These are phyloP conservation scores for Diadema setosum DNA, from an alignment of 35 echinoderm and acorn worm species.

Conservation along the genomic window DNA sequence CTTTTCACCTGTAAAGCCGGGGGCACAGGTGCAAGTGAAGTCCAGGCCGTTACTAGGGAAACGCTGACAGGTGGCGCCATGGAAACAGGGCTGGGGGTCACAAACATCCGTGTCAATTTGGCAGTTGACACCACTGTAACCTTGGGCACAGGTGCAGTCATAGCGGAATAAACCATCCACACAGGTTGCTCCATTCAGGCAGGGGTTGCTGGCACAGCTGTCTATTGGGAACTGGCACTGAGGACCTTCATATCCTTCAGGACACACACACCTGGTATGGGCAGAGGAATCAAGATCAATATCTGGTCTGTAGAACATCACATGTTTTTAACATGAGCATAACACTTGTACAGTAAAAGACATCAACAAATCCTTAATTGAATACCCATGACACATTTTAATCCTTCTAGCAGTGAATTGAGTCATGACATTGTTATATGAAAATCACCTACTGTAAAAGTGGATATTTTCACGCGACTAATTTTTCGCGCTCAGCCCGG, in stretches of 20 bases:
- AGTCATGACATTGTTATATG: too few relatives aligned
- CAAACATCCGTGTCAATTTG: slow-evolving; percentile 89
- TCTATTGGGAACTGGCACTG: slow-evolving; percentile 62
- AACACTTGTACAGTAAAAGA: too few relatives aligned
- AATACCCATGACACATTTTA: too few relatives aligned
- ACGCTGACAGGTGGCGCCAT: slow-evolving; percentile 72
- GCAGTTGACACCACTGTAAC: slow-evolving; percentile 76
- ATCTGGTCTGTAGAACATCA: too few relatives aligned
- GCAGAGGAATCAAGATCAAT: too few relatives aligned
- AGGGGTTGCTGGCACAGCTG: slow-evolving; percentile 75
- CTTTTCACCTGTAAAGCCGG: slow-evolving; percentile 82
- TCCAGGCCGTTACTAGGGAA: slow-evolving; percentile 35
- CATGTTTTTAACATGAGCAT: too few relatives aligned
- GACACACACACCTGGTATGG: slow-evolving; percentile 93
- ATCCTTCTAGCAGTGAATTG: too few relatives aligned
- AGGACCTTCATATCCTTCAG: slow-evolving; percentile 60
- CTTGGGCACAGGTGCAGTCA: slow-evolving; percentile 51
- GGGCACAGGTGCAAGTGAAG: slow-evolving; percentile 84
- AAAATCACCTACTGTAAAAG: too few relatives aligned
- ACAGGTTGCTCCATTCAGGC: slow-evolving; percentile 82
- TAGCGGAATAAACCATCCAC: slow-evolving; percentile 76
- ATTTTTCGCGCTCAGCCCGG: too few relatives aligned
- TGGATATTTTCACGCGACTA: too few relatives aligned
- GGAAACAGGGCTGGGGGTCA: slow-evolving; percentile 93
- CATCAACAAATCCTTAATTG: too few relatives aligned